Evolutionary conservation across 2,797 vertebrate species (phyloP).

Genomic region (Peromyscus nudipes): DNA sequence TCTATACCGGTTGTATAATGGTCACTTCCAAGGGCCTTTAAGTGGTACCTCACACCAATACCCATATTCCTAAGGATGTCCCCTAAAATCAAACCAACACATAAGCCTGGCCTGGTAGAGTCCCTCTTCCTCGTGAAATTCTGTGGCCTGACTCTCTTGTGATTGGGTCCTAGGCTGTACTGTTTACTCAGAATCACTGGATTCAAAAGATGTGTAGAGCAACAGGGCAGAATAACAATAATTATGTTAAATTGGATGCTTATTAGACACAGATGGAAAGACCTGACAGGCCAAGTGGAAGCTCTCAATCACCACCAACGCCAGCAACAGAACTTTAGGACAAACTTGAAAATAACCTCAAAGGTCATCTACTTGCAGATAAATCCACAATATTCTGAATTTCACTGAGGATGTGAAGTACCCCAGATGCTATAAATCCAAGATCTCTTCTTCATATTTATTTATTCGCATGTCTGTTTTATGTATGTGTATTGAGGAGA

Average conservation of each 20-base stretch:
- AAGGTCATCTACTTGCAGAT: not conserved
- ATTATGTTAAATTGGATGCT: conserved; percentile 26
- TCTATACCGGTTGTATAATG: not conserved
- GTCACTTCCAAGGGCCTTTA: not conserved
- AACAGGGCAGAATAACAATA: not conserved
- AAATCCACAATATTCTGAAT: not conserved
- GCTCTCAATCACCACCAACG: not conserved
- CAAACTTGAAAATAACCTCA: not conserved
- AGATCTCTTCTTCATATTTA: not conserved
- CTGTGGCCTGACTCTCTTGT: not conserved
- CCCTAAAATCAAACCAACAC: not conserved
- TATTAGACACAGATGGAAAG: not conserved
- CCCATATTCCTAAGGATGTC: not conserved
- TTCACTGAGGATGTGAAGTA: not conserved
- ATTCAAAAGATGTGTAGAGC: not conserved
- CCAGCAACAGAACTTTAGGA: not conserved
- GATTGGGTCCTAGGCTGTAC: not conserved
- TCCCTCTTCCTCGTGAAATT: not conserved
- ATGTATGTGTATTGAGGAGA: not conserved
- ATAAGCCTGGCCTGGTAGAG: not conserved
- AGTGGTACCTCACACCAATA: not conserved
- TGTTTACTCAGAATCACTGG: not conserved
- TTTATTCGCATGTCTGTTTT: not conserved
- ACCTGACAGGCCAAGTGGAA: not conserved
- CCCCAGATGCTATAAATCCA: not conserved